phyloP scores from a whole-genome alignment of 2,113 vertebrate genomes.

The Orientallactaga bullata region DNA sequence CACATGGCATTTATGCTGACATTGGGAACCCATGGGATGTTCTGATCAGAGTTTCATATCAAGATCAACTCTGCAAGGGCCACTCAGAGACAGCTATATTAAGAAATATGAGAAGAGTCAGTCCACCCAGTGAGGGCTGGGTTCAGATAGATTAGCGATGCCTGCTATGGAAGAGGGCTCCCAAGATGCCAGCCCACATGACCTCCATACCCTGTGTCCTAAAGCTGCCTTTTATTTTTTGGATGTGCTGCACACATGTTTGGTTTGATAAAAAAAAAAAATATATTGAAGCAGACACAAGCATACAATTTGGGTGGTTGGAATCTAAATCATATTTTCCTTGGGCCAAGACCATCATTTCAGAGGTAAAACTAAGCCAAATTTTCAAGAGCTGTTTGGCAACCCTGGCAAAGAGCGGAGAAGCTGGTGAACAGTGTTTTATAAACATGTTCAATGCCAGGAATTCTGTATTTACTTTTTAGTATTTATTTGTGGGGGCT shows the following conservation, averaged over 20 bases:
- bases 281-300: neutral
- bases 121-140: neutral
- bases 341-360: neutral
- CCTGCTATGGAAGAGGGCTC: rapidly evolving
- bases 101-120: neutral
- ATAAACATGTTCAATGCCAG: constrained; percentile 33
- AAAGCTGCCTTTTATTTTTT: neutral
- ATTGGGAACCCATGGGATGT: neutral
- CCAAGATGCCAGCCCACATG: rapidly evolving
- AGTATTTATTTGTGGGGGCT: constrained; percentile 17
- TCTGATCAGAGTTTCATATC: neutral
- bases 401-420: neutral
- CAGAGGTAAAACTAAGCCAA: constrained; percentile 18
- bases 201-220: neutral
- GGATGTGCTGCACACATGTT: neutral
- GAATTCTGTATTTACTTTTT: neutral
- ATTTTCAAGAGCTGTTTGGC: neutral
- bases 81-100: rapidly evolving
- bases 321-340: neutral
- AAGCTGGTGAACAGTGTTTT: neutral
- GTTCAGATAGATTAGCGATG: neutral
- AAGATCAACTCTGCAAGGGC: neutral
- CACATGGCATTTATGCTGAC: neutral
- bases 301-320: neutral
- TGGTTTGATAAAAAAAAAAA: neutral